Conservation (phyloP, 2,888 invertebrate species). For the Cephus runcator region DNA sequence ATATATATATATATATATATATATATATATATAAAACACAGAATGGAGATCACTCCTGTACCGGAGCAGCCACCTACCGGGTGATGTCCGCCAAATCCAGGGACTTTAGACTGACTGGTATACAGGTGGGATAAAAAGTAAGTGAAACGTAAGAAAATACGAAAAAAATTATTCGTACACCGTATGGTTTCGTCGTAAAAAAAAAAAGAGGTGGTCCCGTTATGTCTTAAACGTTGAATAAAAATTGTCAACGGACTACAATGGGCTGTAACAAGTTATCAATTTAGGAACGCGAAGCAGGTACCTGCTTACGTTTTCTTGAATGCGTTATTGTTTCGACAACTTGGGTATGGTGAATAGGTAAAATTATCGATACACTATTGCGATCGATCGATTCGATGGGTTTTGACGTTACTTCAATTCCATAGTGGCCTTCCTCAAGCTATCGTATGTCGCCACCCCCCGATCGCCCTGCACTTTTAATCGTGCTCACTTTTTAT, state of each 20-base stretch:
- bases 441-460: not conserved
- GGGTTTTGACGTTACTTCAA: not conserved
- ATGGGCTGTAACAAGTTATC: not conserved
- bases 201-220: not conserved
- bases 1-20: not conserved
- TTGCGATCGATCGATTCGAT: not conserved
- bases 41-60: conserved; percentile 31
- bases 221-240: not conserved
- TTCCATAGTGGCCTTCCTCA: not conserved
- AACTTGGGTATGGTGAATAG: not conserved
- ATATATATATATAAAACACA: not conserved
- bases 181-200: not conserved
- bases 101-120: not conserved
- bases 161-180: not conserved
- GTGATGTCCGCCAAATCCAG: conserved; percentile 18
- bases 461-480: not conserved
- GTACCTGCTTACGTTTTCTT: not conserved
- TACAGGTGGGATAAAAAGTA: not conserved
- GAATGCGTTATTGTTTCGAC: not conserved
- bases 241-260: not conserved
- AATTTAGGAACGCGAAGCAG: not conserved
- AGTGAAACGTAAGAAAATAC: not conserved
- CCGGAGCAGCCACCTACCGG: conserved; percentile 26
- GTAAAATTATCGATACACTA: not conserved
- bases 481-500: not conserved